phyloP scores from a whole-genome alignment of 2,113 vertebrate species.

The Probosciger aterrimus region DNA sequence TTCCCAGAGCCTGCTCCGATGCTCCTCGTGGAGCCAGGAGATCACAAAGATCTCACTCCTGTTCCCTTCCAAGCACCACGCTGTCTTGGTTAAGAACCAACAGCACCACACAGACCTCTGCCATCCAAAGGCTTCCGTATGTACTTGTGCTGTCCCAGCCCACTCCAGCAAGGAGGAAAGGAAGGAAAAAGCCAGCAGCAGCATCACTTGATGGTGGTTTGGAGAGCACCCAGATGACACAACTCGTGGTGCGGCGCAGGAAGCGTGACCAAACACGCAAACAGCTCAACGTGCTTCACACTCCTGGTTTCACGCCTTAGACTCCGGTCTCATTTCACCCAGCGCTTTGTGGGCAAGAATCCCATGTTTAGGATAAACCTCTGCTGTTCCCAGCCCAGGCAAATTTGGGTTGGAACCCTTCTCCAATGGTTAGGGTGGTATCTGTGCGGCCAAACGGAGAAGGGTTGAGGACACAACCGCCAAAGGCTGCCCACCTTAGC shows the following conservation, averaged over 20 bases:
- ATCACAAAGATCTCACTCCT: not conserved
- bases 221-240: not conserved
- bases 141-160: not conserved
- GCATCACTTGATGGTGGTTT: not conserved
- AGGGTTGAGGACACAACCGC: rapidly evolving
- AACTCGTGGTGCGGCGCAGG: not conserved
- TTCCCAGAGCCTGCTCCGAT: not conserved
- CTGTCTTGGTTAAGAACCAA: not conserved
- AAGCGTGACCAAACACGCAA: not conserved
- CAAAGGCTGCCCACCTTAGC: not conserved
- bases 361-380: not conserved
- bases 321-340: rapidly evolving
- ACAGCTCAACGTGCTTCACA: rapidly evolving
- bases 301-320: rapidly evolving
- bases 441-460: rapidly evolving
- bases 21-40: rapidly evolving
- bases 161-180: not conserved
- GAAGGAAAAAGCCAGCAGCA: not conserved
- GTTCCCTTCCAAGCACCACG: rapidly evolving
- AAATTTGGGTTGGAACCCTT: not conserved
- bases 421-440: not conserved
- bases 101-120: not conserved
- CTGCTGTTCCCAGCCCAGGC: not conserved
- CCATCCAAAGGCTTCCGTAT: rapidly evolving
- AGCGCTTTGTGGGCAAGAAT: not conserved